Evolutionary conservation across 2,113 vertebrate species (phyloP).

Genomic region (Tupaia chinensis): DNA sequence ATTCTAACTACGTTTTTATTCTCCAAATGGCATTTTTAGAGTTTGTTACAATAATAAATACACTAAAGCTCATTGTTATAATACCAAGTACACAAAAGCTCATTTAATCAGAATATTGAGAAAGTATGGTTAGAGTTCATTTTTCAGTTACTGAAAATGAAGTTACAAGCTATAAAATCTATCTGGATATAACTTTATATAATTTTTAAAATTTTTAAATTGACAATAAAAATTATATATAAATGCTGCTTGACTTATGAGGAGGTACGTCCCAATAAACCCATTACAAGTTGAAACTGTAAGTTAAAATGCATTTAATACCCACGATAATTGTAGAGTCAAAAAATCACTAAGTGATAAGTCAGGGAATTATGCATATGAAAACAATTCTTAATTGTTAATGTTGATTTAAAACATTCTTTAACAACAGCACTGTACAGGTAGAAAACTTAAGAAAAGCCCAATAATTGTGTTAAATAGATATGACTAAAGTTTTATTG

Average conservation of each 20-base stretch:
- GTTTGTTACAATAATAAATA: neutral
- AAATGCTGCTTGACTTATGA: no score
- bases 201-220: neutral
- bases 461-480: neutral
- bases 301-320: no score
- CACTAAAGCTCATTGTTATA: neutral
- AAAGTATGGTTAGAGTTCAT: neutral
- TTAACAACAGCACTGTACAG: neutral
- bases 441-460: neutral
- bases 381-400: neutral
- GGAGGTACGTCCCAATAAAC: no score
- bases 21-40: conserved; percentile 26
- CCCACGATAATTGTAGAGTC: no score
- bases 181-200: neutral
- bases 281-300: no score
- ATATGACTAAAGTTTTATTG: neutral
- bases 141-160: conserved; percentile 21
- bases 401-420: conserved; percentile 21
- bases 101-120: conserved; percentile 4
- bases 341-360: no score
- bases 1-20: neutral
- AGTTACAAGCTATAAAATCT: neutral
- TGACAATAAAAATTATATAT: neutral
- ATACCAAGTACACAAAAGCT: neutral
- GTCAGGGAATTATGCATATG: neutral